Percentiles rank a stretch among this genome's conserved stretches.
Evolutionary conservation across 2,888 invertebrate species (phyloP).

Genomic region (Terebella lapidaria): DNA sequence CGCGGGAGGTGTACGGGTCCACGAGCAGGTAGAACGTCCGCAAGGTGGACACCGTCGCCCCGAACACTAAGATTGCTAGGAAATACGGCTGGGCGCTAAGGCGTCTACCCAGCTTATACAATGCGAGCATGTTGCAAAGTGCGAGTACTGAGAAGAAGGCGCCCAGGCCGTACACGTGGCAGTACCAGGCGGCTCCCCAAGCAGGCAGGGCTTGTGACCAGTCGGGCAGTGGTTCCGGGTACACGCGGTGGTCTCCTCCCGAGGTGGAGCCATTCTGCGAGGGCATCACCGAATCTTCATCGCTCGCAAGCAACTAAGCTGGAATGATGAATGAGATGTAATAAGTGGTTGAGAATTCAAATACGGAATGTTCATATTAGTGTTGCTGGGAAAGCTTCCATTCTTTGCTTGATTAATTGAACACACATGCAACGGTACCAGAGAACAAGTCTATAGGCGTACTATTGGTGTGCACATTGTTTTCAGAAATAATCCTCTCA

Average conservation of each 20-base stretch:
- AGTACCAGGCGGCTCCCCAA: slow-evolving; percentile 57
- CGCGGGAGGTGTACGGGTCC: slow-evolving; percentile 59
- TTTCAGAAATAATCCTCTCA: too few relatives aligned
- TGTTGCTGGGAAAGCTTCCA: too few relatives aligned
- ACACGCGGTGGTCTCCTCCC: background rate
- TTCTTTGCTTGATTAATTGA: too few relatives aligned
- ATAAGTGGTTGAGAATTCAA: too few relatives aligned
- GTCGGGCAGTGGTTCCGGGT: slow-evolving; percentile 39
- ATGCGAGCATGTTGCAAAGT: slow-evolving; percentile 59
- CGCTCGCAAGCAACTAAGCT: too few relatives aligned
- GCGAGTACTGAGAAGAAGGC: slow-evolving; percentile 59
- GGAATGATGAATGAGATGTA: too few relatives aligned
- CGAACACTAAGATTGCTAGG: slow-evolving; percentile 59
- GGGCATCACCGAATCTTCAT: too few relatives aligned
- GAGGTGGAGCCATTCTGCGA: background rate
- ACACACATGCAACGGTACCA: too few relatives aligned
- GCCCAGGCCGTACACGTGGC: slow-evolving; percentile 60
- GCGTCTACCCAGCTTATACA: slow-evolving; percentile 57
- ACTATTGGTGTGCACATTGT: too few relatives aligned
- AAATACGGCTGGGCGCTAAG: slow-evolving; percentile 56
- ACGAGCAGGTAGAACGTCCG: slow-evolving; percentile 59
- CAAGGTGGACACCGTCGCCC: slow-evolving; percentile 58
- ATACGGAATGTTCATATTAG: too few relatives aligned
- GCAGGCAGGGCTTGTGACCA: slow-evolving; percentile 38
- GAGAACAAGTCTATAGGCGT: too few relatives aligned